Base-by-base conservation (phyloP, 2,888 invertebrate species). In the Eurois occulta region DNA sequence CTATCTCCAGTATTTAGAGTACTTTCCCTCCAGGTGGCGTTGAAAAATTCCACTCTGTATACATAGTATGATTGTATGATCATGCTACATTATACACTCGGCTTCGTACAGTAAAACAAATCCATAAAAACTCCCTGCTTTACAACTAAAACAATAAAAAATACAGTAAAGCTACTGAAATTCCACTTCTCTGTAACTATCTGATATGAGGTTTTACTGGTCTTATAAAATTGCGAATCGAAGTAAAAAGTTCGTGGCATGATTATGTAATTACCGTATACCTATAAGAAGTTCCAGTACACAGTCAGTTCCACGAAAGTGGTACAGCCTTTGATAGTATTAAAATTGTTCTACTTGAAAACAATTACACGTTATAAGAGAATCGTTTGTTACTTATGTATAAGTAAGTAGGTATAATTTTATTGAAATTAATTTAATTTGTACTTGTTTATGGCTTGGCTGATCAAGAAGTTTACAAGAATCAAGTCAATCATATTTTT, bases 141-240 rank as follows among this genome's bases (percentile, higher is more conserved):
- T 65, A 72, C 60, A 73, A 81, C 48, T 60, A 69, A 75, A 85
- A 72, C 71, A 81, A 85, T 82, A 72, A 80, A 80, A 80, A 72
- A 68, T 70, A 38, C 77, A 62, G 66, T 72, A 46, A 83, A 58
- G 69, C 73, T 70, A 68, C 38, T 62, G 65, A 28, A 76, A 72
- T 69, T 64, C 24, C 7, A 38, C 24, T 68, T 71, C 4, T 24
- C 65, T 52, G 28, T 55, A 46, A 32, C 52, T 43, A 55, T 62
- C 60, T 32, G 65, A 62, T 21, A 60, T 72, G 66, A 65, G 28
- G 2, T 69, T 85, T 85, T 75, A 81, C 58, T 48, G 32, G 35
- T 48, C 65, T 58, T 43, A 71, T 58, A 84, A 58, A 62, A 78
- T 65, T 41, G 60, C 32, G 24, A 70, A 78, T 71, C 41, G 60